A percentile compares a stretch with the other conserved stretches of the same genome.
Conservation (phyloP, 2,113 vertebrate species). For the Trogon melanurus region DNA sequence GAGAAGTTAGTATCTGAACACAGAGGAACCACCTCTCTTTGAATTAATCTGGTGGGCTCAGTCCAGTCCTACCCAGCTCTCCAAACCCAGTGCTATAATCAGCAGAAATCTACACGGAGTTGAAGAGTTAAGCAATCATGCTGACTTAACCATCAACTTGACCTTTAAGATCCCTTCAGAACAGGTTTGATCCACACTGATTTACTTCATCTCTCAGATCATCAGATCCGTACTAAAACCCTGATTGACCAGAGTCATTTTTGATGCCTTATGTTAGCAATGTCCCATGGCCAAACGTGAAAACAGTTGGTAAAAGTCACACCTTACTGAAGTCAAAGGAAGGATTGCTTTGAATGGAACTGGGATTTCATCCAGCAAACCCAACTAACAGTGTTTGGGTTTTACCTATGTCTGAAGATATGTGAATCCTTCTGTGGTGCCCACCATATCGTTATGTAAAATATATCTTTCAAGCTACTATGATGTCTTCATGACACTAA, state of each 20-base stretch:
- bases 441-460: not conserved
- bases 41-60: not conserved
- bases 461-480: not conserved
- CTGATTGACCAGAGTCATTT: slow-evolving; percentile 12
- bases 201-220: slow-evolving; percentile 29
- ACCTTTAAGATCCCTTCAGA: slow-evolving; percentile 48
- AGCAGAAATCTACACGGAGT: not conserved
- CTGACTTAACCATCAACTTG: slow-evolving; percentile 31
- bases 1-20: not conserved
- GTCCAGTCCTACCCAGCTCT: not conserved
- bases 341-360: not conserved
- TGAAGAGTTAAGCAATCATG: not conserved
- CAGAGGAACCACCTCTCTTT: not conserved
- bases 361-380: not conserved
- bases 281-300: not conserved
- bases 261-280: not conserved
- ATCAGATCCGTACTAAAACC: slow-evolving; percentile 27
- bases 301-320: slow-evolving; percentile 5
- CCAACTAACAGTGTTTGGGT: not conserved
- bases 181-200: slow-evolving; percentile 28
- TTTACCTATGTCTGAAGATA: not conserved
- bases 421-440: not conserved
- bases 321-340: not conserved
- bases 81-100: not conserved
- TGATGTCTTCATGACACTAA: not conserved